Evolutionary conservation across 2,797 vertebrate species (phyloP), one percentile per base, ranked within the genome.

Genomic region (Crax fasciolata): DNA sequence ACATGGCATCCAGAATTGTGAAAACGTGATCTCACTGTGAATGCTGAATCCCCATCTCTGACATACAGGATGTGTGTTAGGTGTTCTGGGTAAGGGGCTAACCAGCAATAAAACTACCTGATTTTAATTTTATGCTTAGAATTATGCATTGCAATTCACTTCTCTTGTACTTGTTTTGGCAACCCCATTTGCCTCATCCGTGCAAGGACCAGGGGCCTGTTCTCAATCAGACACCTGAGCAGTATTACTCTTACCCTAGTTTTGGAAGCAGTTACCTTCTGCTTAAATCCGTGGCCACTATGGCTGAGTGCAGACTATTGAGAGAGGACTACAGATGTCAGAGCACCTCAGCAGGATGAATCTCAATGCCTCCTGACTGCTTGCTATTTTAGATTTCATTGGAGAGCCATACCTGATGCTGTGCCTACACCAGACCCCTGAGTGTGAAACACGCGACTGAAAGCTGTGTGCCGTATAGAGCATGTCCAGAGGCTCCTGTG

Each of bases 391-490:
- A 77, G 48, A 76, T 30, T 13, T 30, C 15, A 18, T 19, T 32
- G 24, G 28, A 38, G 71, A 78, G 25, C 58, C 41, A 13, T 67
- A 35, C 51, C 27, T 84, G 67, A 30, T 10, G 2, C 0, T 16
- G 23, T 30, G 38, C 39, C 52, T 49, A 38, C 1, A 2, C 59
- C 35, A 49, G 48, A 49, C 10, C 6, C 13, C 23, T 66, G 0
- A 1, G 5, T 39, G 13, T 66, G 20, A 67, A 66, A 59, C 19
- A 9, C 0, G 0, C 6, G 0, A 1, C 3, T 2, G 7, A 28
- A 2, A 5, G 18, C 54, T 57, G 2, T 25, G 43, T 57, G 28
- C 46, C 28, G 12, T 3, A 27, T 44, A 65, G 39, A 7, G 6
- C 1, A 0, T 46, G 21, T 46, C 61, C 73, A 46, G 52, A 63